Base-by-base conservation (phyloP, 2,888 invertebrate genomes). In the Polietes domitor region DNA sequence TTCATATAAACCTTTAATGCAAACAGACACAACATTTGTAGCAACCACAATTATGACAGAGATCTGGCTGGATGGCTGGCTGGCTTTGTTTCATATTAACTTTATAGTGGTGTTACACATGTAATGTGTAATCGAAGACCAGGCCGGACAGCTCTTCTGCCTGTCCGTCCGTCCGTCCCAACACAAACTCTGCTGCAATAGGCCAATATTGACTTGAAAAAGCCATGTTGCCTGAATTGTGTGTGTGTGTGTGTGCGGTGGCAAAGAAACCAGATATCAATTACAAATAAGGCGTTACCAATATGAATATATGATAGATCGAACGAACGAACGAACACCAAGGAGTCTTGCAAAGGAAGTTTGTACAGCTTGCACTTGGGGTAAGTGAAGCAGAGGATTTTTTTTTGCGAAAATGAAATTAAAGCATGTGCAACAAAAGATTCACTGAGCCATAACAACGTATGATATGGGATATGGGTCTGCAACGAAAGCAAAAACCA, bases 221-320 rank as follows among this genome's bases (percentile, higher is more conserved):
- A 70, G 65, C 72, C 50, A 58, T 55, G 21, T 12, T 77, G 76
- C 79, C 4, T 53, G 41, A 12, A 43, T 70, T 7, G 24, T 70
- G 17, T 78, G 75, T 63, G 53, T 24, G 21, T 15, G 21, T 74
- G 65, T 73, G 28, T 53, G 10, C 37, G 26, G 12, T 55, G 19
- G 21, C 77, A 28, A 15, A 71, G 68, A 65, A 76, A 75, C 65
- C 50, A 74, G 80, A 80, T 83, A 83, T 83, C 83, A 77, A 77
- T 83, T 80, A 77, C 77, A 83, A 80, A 83, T 83, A 84, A 81
- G 83, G 83, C 83, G 83, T 84, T 81, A 50, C 83, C 72, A 81
- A 77, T 77, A 58, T 68, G 43, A 43, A 68, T 41, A 68, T 68
- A 43, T 68, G 68, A 68, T 43, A 43, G 68, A 68, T 68, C 68